Conservation (phyloP, 2,797 vertebrate species). For the Phaenicophaeus curvirostris region DNA sequence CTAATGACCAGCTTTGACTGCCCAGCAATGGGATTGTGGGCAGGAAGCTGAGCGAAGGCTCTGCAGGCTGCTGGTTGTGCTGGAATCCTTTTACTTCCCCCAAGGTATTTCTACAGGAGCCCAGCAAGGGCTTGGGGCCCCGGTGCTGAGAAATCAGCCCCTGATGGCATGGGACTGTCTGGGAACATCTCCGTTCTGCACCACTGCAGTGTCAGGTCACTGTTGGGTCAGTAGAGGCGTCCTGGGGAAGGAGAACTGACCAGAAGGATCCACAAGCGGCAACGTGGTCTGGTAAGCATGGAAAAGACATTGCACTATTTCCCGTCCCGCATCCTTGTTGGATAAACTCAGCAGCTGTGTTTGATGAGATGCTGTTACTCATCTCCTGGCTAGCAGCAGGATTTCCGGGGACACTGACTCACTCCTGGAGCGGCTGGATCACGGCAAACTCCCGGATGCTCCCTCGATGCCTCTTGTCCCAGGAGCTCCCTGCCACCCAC, state of each 20-base stretch:
- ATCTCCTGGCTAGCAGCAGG: neutral
- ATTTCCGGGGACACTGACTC: neutral
- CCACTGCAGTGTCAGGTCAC: neutral
- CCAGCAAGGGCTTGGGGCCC: neutral
- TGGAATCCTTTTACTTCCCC: neutral
- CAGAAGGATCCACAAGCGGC: neutral
- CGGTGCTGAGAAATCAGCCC: neutral
- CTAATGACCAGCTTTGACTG: neutral
- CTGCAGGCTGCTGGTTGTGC: neutral
- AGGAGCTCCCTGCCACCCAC: neutral
- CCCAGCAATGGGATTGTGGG: neutral
- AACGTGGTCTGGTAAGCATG: accelerated
- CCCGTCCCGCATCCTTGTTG: neutral
- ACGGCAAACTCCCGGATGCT: neutral
- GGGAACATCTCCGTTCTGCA: neutral
- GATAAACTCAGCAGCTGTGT: neutral
- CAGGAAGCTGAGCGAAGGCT: neutral
- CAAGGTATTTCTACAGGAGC: neutral
- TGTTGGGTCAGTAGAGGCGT: neutral
- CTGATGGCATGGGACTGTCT: neutral
- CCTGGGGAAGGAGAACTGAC: neutral
- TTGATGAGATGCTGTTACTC: neutral
- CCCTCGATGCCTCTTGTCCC: accelerated
- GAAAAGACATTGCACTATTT: accelerated
- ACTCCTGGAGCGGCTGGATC: neutral